These are phyloP conservation scores for Ceyx cyanopectus DNA, from an alignment of 2,113 vertebrate genomes.

Conservation along the genomic window DNA sequence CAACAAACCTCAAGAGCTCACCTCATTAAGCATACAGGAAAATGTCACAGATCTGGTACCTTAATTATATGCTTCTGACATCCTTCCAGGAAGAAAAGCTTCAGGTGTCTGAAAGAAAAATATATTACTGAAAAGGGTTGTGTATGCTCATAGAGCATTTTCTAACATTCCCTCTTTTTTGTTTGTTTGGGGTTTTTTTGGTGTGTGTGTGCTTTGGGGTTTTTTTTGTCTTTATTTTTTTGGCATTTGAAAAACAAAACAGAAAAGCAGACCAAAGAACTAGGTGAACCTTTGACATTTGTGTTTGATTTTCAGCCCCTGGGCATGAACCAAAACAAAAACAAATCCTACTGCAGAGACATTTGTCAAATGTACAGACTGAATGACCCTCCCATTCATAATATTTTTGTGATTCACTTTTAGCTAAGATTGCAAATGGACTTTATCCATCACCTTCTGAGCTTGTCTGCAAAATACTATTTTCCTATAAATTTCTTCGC, in stretches of 20 bases:
- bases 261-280: background rate
- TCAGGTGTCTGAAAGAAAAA: slow-evolving; percentile 19
- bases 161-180: background rate
- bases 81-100: background rate
- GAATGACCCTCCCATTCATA: slow-evolving; percentile 4
- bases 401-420: background rate
- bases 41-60: slow-evolving; percentile 23
- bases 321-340: slow-evolving; percentile 37
- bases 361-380: slow-evolving; percentile 4
- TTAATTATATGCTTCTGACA: slow-evolving; percentile 56
- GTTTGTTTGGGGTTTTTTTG: too few relatives aligned
- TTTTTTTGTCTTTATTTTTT: background rate
- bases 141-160: background rate
- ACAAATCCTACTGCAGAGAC: slow-evolving; percentile 19
- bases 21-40: slow-evolving; percentile 5
- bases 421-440: background rate
- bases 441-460: background rate
- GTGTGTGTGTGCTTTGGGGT: too few relatives aligned
- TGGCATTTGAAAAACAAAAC: background rate
- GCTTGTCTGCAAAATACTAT: background rate
- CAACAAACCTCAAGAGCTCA: slow-evolving; percentile 32
- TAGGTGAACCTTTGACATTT: slow-evolving; percentile 33
- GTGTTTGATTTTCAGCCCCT: slow-evolving; percentile 30
- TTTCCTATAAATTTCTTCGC: background rate
- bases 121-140: background rate